phyloP scores from a whole-genome alignment of 2,888 invertebrate species.

The Aplocera efformata region DNA sequence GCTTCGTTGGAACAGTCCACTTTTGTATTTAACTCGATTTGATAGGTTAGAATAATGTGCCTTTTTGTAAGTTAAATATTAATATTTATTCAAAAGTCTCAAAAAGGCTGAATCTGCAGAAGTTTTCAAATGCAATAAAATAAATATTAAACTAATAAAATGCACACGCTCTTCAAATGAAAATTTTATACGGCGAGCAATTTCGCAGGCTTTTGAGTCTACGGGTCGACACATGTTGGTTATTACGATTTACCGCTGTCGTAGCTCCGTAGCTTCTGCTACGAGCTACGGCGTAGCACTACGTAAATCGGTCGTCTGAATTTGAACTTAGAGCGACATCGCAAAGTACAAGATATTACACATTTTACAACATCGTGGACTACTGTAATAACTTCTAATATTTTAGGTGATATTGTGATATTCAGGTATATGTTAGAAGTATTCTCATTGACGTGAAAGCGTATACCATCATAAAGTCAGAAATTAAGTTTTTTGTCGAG shows the following conservation, averaged over 20 bases:
- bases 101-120: too few relatives aligned
- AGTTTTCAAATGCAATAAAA: constrained; percentile 7
- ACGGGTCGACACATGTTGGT: constrained; percentile 23
- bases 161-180: constrained; percentile 13
- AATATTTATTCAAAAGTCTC: too few relatives aligned
- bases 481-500: constrained; percentile 8
- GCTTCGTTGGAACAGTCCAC: too few relatives aligned
- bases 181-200: constrained; percentile 20
- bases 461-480: constrained; percentile 18
- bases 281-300: constrained; percentile 3
- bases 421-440: constrained; percentile 22
- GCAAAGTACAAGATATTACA: constrained; percentile 7
- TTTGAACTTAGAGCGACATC: constrained; percentile 10
- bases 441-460: constrained; percentile 16
- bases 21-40: too few relatives aligned
- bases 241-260: constrained; percentile 21
- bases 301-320: constrained; percentile 19
- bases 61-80: too few relatives aligned
- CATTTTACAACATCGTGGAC: constrained; percentile 21
- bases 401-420: constrained; percentile 27
- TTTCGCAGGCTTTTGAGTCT: constrained; percentile 21
- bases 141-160: constrained; percentile 11
- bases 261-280: constrained; percentile 1
- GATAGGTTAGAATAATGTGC: too few relatives aligned
- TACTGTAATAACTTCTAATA: constrained; percentile 24